Conservation (phyloP, 2,797 vertebrate species). For the Anabacerthia variegaticeps region DNA sequence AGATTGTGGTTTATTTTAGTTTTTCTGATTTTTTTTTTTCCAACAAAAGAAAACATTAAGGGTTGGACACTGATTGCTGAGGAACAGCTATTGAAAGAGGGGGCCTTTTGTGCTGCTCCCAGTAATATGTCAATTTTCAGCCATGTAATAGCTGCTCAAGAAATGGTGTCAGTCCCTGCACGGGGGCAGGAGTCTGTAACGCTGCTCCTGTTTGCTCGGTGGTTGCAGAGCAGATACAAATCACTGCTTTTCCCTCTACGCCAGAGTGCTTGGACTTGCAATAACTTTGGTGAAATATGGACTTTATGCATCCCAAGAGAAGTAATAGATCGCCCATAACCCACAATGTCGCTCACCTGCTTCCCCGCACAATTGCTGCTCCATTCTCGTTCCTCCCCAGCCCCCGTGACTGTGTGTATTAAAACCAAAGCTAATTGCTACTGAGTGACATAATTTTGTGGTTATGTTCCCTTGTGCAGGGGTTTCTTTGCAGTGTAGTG, state of each 20-base stretch:
- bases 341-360: neutral
- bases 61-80: slow-evolving; percentile 27
- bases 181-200: neutral
- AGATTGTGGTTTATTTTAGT: slow-evolving; percentile 88
- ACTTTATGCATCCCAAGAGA: neutral
- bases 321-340: neutral
- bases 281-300: neutral
- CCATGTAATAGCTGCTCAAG: neutral
- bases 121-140: slow-evolving; percentile 24
- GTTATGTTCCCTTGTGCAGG: neutral
- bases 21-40: slow-evolving; percentile 73
- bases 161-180: neutral
- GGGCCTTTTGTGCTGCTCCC: slow-evolving; percentile 30
- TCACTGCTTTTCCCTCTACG: neutral
- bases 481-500: neutral
- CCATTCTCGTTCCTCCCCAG: neutral
- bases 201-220: neutral
- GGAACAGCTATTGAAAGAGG: neutral
- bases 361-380: neutral
- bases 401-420: neutral
- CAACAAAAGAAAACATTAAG: slow-evolving; percentile 68
- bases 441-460: slow-evolving; percentile 25
- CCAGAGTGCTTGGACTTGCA: neutral
- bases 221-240: neutral
- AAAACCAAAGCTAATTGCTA: slow-evolving; percentile 52